phyloP scores from a whole-genome alignment of 2,888 invertebrate genomes.

The Lasioglossum leucozonium region DNA sequence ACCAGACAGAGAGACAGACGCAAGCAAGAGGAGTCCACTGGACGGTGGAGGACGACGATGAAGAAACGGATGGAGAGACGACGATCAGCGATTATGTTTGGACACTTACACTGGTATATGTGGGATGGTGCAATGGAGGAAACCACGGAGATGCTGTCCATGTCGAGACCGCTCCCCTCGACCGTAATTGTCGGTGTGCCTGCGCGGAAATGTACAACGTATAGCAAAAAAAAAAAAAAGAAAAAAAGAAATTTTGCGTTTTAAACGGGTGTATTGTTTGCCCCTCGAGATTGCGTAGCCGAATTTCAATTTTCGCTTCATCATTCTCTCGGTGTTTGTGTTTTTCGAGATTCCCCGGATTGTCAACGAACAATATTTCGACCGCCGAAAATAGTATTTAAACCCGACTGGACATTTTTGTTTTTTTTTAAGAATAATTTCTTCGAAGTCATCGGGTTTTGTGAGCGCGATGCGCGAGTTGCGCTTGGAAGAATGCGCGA shows the following conservation, averaged over 20 bases:
- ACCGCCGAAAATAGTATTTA: neutral
- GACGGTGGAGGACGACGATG: constrained; percentile 42
- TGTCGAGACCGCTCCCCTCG: constrained; percentile 88
- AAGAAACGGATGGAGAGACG: constrained; percentile 56
- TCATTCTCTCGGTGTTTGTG: neutral
- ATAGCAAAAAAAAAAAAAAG: constrained; percentile 45
- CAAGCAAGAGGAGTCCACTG: constrained; percentile 31
- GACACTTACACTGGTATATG: constrained; percentile 90
- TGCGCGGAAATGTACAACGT: constrained; percentile 80
- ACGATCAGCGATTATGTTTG: constrained; percentile 72
- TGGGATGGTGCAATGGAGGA: constrained; percentile 88
- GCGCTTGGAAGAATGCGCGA: neutral
- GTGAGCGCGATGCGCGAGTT: neutral
- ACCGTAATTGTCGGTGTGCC: constrained; percentile 84
- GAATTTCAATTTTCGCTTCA: neutral
- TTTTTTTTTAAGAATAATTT: neutral
- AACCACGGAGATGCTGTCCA: constrained; percentile 90
- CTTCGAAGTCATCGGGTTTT: too few species aligned
- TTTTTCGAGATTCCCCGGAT: neutral
- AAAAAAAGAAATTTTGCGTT: neutral
- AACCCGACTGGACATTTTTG: neutral
- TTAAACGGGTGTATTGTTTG: neutral
- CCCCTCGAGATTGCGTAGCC: neutral
- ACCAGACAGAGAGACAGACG: constrained; percentile 25
- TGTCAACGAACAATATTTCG: neutral